Base-by-base conservation (phyloP, 1,140 invertebrate genomes). In the Drosophila pachea region DNA sequence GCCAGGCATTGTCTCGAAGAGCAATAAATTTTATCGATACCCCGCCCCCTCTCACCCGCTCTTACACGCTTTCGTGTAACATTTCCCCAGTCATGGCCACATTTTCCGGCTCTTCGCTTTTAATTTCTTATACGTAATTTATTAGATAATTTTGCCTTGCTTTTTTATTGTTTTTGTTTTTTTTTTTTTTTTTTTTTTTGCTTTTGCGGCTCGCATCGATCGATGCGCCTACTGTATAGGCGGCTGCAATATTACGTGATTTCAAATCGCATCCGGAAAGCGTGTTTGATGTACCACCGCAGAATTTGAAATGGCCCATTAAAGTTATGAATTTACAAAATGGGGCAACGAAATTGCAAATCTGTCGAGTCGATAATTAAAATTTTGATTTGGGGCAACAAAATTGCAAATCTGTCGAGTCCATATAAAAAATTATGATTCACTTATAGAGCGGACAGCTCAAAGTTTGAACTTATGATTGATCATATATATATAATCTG, bases 1-100 rank as follows among this genome's bases (percentile, higher is more conserved):
- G 68, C 61, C 59, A 59, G 67, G 55, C 61, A 66, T 78, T 83
- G 78, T 83, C 78, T 62, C 43, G 66, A 56, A 53, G 32, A 12
- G 36, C 47, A 35, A 47, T 61, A 8, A 70, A 68, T 63, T 73
- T 66, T 63, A 71, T 74, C 53, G 70, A 61, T 73, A 47, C 40
- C 12, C 32, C 36, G 50, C 35, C 42, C 45, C 12, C 43, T 22
- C 6, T 12, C 29, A 12, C 36, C 16, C 7, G 4, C 11, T 48
- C 22, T 22, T 22, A 3, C 38, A 59, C 29, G 7, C 43, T 29
- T 56, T 32, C 53, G 40, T 56, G 40, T 38, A 38, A 22, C 48
- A 59, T 29, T 68, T 56, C 67, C 45, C 42, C 58, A 50, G 65
- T 68, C 61, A 72, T 36, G 78, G 78, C 61, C 79, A 54, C 62